Percentiles rank a stretch among this genome's conserved stretches.
phyloP scores from a whole-genome alignment of 2,797 vertebrate species.

The Eidolon dupreanum region DNA sequence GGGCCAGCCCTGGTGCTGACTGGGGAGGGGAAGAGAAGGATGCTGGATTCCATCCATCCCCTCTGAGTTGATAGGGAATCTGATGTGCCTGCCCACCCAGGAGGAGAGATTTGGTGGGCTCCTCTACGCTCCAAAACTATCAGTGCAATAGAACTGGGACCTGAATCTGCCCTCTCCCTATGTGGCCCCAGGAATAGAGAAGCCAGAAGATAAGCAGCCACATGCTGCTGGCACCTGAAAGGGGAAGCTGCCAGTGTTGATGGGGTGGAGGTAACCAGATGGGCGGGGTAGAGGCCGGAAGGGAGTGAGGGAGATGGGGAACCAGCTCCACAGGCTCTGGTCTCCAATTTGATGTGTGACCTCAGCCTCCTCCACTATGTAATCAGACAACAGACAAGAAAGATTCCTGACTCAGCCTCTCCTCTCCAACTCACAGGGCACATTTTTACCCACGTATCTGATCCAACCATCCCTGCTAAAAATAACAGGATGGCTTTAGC shows the following conservation, averaged over 20 bases:
- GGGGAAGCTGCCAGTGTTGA: neutral
- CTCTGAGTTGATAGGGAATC: neutral
- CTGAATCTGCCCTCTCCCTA: neutral
- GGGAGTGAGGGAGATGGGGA: neutral
- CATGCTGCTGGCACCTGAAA: neutral
- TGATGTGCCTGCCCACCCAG: neutral
- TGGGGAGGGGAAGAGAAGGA: neutral
- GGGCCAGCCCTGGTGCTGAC: neutral
- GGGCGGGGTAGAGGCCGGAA: neutral
- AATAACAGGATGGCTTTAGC: neutral
- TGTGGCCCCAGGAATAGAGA: neutral
- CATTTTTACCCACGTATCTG: neutral
- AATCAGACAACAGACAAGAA: neutral
- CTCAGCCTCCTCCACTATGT: neutral
- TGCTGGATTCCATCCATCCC: neutral
- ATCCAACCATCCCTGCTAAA: neutral
- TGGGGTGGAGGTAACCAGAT: neutral
- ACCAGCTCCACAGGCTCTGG: neutral
- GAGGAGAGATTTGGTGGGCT: neutral
- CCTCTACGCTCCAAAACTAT: neutral
- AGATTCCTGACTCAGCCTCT: neutral
- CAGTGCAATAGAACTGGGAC: neutral
- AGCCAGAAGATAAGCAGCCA: neutral
- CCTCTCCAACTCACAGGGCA: neutral
- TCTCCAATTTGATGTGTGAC: neutral